Conservation (phyloP, 2,888 invertebrate genomes). For the Eupithecia subfuscata region DNA sequence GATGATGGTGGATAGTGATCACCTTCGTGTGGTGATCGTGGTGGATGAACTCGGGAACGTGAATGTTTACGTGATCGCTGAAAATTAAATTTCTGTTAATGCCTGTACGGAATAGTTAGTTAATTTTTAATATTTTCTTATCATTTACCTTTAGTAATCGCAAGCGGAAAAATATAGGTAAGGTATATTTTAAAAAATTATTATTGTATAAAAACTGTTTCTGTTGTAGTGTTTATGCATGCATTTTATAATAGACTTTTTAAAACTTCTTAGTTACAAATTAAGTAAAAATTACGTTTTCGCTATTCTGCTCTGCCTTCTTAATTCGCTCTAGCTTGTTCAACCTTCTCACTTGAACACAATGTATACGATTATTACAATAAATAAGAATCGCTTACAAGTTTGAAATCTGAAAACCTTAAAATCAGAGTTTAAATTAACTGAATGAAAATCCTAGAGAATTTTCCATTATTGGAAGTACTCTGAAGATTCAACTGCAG, state of each 20-base stretch:
- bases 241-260: background rate
- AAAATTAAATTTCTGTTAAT: conserved; percentile 48
- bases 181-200: background rate
- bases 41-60: conserved; percentile 85
- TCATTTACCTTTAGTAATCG: background rate
- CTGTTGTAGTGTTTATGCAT: background rate
- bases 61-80: conserved; percentile 84
- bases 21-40: conserved; percentile 85
- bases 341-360: background rate
- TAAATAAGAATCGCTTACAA: background rate
- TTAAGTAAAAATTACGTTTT: background rate
- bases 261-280: background rate
- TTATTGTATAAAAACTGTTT: background rate
- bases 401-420: background rate
- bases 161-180: background rate
- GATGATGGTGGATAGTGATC: conserved; percentile 83
- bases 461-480: background rate
- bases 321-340: conserved; percentile 1
- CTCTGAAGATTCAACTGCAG: background rate
- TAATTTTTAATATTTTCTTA: background rate
- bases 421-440: background rate
- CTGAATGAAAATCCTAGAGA: background rate
- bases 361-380: background rate
- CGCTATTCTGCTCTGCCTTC: background rate
- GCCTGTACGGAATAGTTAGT: background rate